phyloP scores from a whole-genome alignment of 64 coral and sea anemone genomes.

The Stichodactyla mertensii region DNA sequence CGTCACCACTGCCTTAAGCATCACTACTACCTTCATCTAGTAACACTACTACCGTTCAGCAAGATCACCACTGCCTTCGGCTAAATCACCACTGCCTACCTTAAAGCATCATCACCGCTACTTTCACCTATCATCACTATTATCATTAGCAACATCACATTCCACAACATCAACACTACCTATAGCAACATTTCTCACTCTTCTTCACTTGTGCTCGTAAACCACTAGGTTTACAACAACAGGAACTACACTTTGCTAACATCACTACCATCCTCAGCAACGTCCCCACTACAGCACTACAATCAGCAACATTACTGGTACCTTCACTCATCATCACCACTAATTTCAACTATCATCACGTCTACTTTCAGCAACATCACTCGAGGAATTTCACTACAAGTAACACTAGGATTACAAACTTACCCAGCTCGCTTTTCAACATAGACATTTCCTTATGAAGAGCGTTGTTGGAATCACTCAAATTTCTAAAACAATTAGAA shows the following conservation, averaged over 20 bases:
- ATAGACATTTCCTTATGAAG: slow-evolving; percentile 42
- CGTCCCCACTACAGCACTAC: not conserved
- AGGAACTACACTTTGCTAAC: not conserved
- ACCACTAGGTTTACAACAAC: no score
- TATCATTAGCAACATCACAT: no score
- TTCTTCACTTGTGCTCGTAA: no score
- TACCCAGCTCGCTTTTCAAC: slow-evolving; percentile 49
- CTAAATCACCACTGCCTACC: not conserved
- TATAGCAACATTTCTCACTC: not conserved
- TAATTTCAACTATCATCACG: no score
- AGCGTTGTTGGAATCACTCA: slow-evolving; percentile 25
- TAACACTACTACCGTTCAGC: not conserved
- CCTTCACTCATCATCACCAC: no score
- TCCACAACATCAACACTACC: not conserved
- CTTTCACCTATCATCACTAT: not conserved
- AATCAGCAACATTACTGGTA: no score
- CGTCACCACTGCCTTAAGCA: not conserved
- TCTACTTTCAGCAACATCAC: not conserved
- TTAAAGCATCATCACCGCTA: not conserved
- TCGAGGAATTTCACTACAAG: not conserved
- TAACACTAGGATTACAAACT: not conserved
- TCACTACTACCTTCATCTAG: not conserved
- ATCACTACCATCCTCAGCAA: not conserved
- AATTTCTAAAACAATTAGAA: slow-evolving; percentile 23
- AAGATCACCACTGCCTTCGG: not conserved